phyloP scores from a whole-genome alignment of 35 echinoderm and acorn worm species.

The Patiria miniata region DNA sequence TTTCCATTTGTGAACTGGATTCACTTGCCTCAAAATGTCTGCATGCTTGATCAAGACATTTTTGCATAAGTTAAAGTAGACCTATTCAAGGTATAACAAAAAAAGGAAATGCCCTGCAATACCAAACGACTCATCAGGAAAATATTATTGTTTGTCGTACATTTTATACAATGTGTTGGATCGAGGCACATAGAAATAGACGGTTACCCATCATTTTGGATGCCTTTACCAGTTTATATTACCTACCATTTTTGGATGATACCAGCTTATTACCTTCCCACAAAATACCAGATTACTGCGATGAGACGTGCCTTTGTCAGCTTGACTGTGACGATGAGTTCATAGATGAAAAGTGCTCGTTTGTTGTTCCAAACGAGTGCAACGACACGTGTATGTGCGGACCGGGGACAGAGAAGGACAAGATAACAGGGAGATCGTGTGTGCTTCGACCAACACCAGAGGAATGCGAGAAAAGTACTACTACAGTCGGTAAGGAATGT shows the following conservation, averaged over 20 bases:
- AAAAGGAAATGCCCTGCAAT: too few species aligned
- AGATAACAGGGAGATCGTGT: not conserved
- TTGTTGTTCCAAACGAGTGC: not conserved
- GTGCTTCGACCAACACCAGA: not conserved
- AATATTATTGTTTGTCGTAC: not conserved
- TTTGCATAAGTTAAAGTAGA: too few species aligned
- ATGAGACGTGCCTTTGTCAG: not conserved
- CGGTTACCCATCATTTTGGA: not conserved
- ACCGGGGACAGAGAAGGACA: constrained; percentile 1
- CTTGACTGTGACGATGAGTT: constrained; percentile 12
- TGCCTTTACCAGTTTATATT: not conserved
- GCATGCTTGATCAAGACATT: too few species aligned
- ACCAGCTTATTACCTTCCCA: not conserved
- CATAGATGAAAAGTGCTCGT: constrained; percentile 1
- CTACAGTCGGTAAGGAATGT: not conserved
- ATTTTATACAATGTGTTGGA: not conserved
- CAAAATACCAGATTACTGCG: not conserved
- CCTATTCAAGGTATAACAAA: too few species aligned
- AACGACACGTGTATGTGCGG: constrained; percentile 7
- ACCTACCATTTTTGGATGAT: not conserved
- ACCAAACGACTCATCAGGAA: too few species aligned
- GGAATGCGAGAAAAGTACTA: not conserved
- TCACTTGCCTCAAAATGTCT: too few species aligned
- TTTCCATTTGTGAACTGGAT: too few species aligned
- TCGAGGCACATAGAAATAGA: not conserved